These are phyloP conservation scores for Puma concolor DNA, from an alignment of 2,113 vertebrate species.

Conservation along the genomic window DNA sequence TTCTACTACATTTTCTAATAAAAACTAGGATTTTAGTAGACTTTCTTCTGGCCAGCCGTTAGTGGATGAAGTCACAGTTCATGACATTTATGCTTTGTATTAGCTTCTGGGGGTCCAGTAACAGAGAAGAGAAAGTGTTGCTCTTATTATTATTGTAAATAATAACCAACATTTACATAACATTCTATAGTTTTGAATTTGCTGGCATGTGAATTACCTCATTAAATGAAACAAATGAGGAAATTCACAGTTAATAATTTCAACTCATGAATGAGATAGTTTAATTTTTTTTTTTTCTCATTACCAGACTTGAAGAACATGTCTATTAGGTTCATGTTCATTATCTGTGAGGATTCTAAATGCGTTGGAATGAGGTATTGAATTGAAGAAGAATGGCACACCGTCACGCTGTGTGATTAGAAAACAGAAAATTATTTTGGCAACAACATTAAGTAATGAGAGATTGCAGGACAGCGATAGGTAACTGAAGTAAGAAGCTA, in stretches of 20 bases:
- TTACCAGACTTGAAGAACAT: constrained; percentile 45
- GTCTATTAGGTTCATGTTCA: constrained; percentile 8
- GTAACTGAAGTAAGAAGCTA: not conserved
- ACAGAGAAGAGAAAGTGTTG: not conserved
- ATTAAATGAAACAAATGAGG: constrained; percentile 66
- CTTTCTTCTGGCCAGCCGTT: not conserved
- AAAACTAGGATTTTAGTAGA: not conserved
- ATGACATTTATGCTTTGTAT: not conserved
- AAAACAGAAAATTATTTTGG: constrained; percentile 59
- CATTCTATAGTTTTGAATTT: not conserved
- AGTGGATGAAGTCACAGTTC: not conserved
- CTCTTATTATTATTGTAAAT: constrained; percentile 37
- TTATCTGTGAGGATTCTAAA: constrained; percentile 43
- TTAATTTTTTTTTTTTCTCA: constrained; percentile 64
- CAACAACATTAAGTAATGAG: not conserved
- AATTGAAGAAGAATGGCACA: not conserved
- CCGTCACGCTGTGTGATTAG: not conserved
- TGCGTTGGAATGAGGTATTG: not conserved
- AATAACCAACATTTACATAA: not conserved
- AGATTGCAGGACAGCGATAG: not conserved
- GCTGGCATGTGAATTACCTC: constrained; percentile 27
- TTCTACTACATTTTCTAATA: not conserved
- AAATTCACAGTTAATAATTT: constrained; percentile 62
- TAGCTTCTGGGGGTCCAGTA: not conserved
- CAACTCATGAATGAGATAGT: constrained; percentile 46